Evolutionary conservation across 2,888 invertebrate genomes (phyloP).

Genomic region (Clepsis dumicolana): DNA sequence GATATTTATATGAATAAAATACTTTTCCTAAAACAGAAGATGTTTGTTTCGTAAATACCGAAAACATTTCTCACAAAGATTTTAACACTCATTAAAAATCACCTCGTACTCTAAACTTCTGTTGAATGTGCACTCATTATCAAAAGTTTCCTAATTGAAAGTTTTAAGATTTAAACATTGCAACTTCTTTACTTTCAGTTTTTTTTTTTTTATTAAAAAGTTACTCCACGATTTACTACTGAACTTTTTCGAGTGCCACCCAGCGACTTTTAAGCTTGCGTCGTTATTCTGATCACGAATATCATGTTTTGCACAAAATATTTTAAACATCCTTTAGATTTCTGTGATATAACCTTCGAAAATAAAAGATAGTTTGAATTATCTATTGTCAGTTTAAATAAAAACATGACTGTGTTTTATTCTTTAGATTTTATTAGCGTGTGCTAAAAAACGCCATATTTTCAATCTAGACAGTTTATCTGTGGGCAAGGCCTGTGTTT

Average conservation of each 20-base stretch:
- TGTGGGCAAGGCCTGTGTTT: no score
- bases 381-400: no score
- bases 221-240: conserved; percentile 58
- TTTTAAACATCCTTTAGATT: no score
- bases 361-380: no score
- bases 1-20: no score
- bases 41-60: neutral
- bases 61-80: neutral
- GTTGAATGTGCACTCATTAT: conserved; percentile 25
- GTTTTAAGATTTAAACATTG: conserved; percentile 42
- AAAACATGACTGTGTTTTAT: no score
- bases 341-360: no score
- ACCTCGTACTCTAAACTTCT: conserved; percentile 16
- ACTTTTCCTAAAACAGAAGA: no score
- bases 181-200: conserved; percentile 49
- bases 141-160: conserved; percentile 43
- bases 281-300: conserved; percentile 49
- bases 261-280: conserved; percentile 50
- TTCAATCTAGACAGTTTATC: no score
- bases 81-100: neutral
- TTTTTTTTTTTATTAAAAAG: conserved; percentile 62
- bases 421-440: no score
- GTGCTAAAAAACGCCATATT: no score
- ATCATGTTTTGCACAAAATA: no score
- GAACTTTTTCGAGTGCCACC: conserved; percentile 59